Evolutionary conservation across 2,113 vertebrate genomes (phyloP).

Genomic region (Gadus chalcogrammus): DNA sequence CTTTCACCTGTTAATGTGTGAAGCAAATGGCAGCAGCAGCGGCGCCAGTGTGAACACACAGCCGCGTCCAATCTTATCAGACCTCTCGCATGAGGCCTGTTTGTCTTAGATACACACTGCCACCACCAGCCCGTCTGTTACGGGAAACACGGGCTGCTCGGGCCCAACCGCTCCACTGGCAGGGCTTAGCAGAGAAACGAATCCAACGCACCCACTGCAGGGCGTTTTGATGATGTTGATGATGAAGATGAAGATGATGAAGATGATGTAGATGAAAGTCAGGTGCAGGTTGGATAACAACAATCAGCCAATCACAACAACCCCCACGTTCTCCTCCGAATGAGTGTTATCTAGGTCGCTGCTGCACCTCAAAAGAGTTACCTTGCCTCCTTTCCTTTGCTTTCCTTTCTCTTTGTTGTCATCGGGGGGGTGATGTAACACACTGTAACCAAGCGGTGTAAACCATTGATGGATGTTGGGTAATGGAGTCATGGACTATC

Average conservation of each 20-base stretch:
- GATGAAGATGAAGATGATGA: constrained; percentile 2
- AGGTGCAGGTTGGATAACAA: constrained; percentile 41
- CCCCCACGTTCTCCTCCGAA: constrained; percentile 20
- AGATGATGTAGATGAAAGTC: constrained; percentile 48
- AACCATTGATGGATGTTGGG: constrained; percentile 42
- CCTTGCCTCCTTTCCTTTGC: constrained; percentile 33
- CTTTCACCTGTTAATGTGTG: constrained; percentile 10
- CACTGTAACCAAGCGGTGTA: constrained; percentile 53
- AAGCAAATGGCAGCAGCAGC: constrained; percentile 45
- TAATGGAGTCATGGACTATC: constrained; percentile 7
- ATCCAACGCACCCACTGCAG: constrained; percentile 12
- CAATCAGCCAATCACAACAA: constrained; percentile 39
- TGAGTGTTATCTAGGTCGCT: constrained; percentile 58
- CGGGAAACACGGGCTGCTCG: constrained; percentile 39
- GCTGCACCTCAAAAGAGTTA: constrained; percentile 50
- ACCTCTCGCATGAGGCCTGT: constrained; percentile 54
- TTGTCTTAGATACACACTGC: constrained; percentile 62
- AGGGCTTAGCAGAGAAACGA: constrained; percentile 38
- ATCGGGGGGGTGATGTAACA: constrained; percentile 57
- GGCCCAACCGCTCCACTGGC: constrained; percentile 36
- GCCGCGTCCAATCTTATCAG: constrained; percentile 57
- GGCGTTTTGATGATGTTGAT: background rate
- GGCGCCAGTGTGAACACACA: constrained; percentile 52
- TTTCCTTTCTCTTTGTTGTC: constrained; percentile 48
- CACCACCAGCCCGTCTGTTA: constrained; percentile 42